Conservation (phyloP, 2,797 vertebrate species). For the Pangasius sanitwongsei region DNA sequence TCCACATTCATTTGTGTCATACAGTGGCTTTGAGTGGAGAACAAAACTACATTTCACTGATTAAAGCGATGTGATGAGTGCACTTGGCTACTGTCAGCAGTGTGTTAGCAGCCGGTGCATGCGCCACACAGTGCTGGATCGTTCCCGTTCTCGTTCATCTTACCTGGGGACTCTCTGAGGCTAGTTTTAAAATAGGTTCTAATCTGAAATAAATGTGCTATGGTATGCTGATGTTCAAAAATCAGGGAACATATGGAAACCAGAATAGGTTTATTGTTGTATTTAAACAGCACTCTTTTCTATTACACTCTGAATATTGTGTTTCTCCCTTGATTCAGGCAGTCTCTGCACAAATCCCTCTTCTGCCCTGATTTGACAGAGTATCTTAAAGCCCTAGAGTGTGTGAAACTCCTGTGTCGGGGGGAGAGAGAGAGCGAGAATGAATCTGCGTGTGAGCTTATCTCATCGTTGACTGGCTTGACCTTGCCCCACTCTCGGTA, state of each 20-base stretch:
- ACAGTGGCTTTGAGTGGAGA: slow-evolving; percentile 76
- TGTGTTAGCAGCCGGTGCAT: slow-evolving; percentile 63
- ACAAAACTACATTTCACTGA: slow-evolving; percentile 79
- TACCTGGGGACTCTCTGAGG: slow-evolving; percentile 17
- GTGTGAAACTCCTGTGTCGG: slow-evolving; percentile 30
- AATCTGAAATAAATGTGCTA: slow-evolving; percentile 21
- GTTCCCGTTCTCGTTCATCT: background rate
- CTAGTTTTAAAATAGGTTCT: background rate
- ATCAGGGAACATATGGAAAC: no score
- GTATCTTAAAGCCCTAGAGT: slow-evolving; percentile 46
- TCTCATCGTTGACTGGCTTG: slow-evolving; percentile 62
- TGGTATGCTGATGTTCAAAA: background rate
- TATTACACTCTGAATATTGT: background rate
- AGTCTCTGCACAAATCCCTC: slow-evolving; percentile 8
- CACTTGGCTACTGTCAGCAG: slow-evolving; percentile 74
- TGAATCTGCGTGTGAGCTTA: slow-evolving; percentile 49
- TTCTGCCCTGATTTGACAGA: slow-evolving; percentile 35
- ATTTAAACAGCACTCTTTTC: slow-evolving; percentile 8
- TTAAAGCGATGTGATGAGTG: slow-evolving; percentile 79
- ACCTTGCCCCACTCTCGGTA: slow-evolving; percentile 73
- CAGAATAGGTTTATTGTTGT: background rate
- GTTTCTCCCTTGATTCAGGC: background rate
- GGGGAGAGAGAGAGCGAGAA: slow-evolving; percentile 37
- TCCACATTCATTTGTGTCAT: slow-evolving; percentile 80
- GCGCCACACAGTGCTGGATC: slow-evolving; percentile 21